Evolutionary conservation across 2,797 vertebrate genomes (phyloP), one percentile per base, ranked within the genome.

Genomic region (Hoplostethus mediterraneus): DNA sequence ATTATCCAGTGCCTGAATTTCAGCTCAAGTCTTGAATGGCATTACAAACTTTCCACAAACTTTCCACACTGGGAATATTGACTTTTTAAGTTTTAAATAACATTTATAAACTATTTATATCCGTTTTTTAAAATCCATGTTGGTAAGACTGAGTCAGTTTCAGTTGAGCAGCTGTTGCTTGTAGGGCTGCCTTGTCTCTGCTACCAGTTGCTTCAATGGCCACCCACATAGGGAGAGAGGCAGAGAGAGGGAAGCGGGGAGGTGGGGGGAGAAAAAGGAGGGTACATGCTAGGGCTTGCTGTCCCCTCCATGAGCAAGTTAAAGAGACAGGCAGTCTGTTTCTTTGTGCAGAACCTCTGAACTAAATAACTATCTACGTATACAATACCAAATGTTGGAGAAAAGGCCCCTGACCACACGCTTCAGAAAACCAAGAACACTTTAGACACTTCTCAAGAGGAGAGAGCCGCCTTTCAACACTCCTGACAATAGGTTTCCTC

Each of bases 241-340:
- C 33, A 65, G 44, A 36, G 57, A 16, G 8, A 30, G 25, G 48
- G 51, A 2, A 54, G 21, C 40, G 40, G 62, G 25, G 58, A 59
- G 55, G 5, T 17, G 61, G 58, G 67, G 51, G 28, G 2, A 1
- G 14, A 36, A 33, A 47, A 42, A 31, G 5, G 57, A 45, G 66
- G 76, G 42, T 79, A 80, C 93, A 85, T 92, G 94, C 77, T 71
- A 25, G 81, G 85, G 76, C 93, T 87, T 90, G 93, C 71, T 56
- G 21, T 57, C n/a, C 62, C 70, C n/a, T 59, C 66, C 47, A 36
- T 10, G 44, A 71, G 45, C 49, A 53, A 59, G 48, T 67, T 33
- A 53, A 77, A 80, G 67, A 31, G 60, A 40, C 72, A 65, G 68
- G 49, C 73, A 71, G 67, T 67, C 58, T n/a, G 38, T 45, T 12